Conservation (phyloP, 1,140 invertebrate genomes). For the Drosophila mayri region DNA sequence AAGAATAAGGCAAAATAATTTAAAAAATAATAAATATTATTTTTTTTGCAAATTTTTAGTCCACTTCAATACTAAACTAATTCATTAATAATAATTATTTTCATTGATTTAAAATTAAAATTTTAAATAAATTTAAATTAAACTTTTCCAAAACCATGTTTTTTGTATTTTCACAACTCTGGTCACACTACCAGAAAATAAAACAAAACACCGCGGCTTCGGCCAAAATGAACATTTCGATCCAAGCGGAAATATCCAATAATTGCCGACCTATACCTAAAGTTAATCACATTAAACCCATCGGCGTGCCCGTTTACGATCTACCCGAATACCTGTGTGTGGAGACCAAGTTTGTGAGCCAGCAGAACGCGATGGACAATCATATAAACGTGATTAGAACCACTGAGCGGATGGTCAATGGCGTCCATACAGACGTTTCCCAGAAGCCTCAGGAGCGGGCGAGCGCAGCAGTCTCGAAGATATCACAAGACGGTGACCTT, state of each 20-base stretch:
- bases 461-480: background rate
- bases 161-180: too few relatives aligned
- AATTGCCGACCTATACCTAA: too few relatives aligned
- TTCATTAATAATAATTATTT: too few relatives aligned
- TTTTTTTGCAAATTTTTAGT: too few relatives aligned
- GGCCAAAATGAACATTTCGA: background rate
- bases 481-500: background rate
- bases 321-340: conserved; percentile 50
- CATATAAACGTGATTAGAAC: background rate
- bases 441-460: background rate
- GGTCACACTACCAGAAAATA: background rate
- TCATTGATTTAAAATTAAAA: too few relatives aligned
- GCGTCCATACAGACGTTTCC: background rate
- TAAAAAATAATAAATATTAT: too few relatives aligned
- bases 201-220: background rate
- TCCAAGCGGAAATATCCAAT: background rate
- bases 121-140: too few relatives aligned
- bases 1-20: too few relatives aligned
- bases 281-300: conserved; percentile 1
- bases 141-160: too few relatives aligned
- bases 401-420: background rate
- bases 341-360: conserved; percentile 37
- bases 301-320: conserved; percentile 33
- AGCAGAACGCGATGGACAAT: conserved; percentile 7
- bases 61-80: too few relatives aligned